Percentiles rank a stretch among this genome's conserved stretches.
Conservation (phyloP, 2,797 vertebrate species). For the Avahi laniger region DNA sequence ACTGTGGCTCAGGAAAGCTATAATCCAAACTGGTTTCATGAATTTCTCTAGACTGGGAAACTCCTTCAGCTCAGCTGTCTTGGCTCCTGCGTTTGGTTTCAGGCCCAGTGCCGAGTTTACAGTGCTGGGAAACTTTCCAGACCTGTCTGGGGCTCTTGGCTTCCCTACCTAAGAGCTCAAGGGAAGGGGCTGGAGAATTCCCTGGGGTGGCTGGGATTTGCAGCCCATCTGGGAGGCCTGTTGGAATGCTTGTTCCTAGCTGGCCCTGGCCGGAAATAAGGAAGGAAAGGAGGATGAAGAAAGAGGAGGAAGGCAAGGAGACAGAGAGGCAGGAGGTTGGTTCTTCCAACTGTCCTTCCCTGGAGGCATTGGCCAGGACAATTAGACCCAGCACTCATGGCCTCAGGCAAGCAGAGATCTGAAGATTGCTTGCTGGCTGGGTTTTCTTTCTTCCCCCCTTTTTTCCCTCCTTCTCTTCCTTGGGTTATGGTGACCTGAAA, state of each 20-base stretch:
- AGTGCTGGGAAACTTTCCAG: slow-evolving; percentile 55
- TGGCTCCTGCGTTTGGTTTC: slow-evolving; percentile 44
- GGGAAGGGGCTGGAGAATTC: slow-evolving; percentile 36
- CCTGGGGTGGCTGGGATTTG: slow-evolving; percentile 32
- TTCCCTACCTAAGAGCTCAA: slow-evolving; percentile 47
- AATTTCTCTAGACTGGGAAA: slow-evolving; percentile 9
- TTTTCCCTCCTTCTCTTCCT: slow-evolving; percentile 46
- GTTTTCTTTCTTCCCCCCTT: not conserved
- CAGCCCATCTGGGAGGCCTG: slow-evolving; percentile 7
- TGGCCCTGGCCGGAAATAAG: slow-evolving; percentile 32
- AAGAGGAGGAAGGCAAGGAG: not conserved
- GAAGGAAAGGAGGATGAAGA: not conserved
- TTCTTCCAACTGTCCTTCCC: not conserved
- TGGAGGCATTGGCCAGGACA: not conserved
- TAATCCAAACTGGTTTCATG: slow-evolving; percentile 40
- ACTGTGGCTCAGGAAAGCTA: not conserved
- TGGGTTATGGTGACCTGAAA: slow-evolving; percentile 76
- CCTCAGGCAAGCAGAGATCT: slow-evolving; percentile 39
- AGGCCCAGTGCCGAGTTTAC: slow-evolving; percentile 27
- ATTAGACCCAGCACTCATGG: not conserved
- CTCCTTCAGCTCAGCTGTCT: slow-evolving; percentile 20
- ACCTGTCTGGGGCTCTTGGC: slow-evolving; percentile 44
- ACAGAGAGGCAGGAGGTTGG: not conserved
- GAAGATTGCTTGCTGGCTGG: slow-evolving; percentile 47
- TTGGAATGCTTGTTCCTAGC: slow-evolving; percentile 39